These are phyloP conservation scores for Xiphophorus couchianus DNA, from an alignment of 2,113 vertebrate species.

Conservation along the genomic window DNA sequence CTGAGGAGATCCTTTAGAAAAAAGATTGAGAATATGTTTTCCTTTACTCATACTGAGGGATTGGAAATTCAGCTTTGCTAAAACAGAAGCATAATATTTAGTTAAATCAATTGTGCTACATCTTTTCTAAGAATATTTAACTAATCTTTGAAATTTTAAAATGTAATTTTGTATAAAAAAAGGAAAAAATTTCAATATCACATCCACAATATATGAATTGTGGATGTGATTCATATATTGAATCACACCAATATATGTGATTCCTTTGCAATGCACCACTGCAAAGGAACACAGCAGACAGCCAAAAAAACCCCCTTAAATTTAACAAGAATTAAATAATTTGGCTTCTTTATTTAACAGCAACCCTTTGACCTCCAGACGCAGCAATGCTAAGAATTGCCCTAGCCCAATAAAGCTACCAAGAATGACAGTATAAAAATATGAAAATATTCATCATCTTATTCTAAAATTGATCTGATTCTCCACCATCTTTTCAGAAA, in stretches of 20 bases:
- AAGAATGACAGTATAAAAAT: not conserved
- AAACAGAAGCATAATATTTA: not conserved
- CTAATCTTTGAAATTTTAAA: no score
- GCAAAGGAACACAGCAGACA: not conserved
- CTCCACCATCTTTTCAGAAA: not conserved
- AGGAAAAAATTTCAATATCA: not conserved
- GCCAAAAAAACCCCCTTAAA: not conserved
- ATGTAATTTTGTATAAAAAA: not conserved
- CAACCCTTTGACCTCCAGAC: constrained; percentile 2
- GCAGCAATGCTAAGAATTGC: no score
- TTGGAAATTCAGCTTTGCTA: not conserved
- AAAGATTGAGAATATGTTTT: not conserved
- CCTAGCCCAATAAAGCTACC: not conserved
- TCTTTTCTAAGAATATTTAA: not conserved
- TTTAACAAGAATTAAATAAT: not conserved
- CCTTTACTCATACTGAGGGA: not conserved
- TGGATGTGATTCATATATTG: no score
- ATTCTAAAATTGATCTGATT: not conserved
- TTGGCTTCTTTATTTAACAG: not conserved
- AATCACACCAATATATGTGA: no score
- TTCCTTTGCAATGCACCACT: not conserved
- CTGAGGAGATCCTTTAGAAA: not conserved
- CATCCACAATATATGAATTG: not conserved
- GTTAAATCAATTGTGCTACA: not conserved
- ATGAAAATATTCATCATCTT: not conserved